Base-by-base conservation (phyloP, 2,797 vertebrate genomes). In the Meda fulgida region DNA sequence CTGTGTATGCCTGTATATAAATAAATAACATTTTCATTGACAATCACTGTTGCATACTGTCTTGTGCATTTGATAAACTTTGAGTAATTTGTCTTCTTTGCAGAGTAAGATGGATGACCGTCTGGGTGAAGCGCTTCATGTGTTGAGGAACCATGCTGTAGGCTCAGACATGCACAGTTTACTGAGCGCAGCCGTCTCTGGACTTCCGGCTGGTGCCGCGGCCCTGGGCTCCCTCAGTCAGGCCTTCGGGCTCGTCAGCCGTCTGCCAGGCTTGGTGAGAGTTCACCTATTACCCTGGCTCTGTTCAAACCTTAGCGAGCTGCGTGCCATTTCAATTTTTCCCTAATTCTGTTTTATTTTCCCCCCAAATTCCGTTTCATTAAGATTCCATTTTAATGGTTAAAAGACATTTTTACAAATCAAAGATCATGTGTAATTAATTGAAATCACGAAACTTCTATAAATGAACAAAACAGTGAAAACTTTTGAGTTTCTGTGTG, bases 91-190 rank as follows among this genome's bases (percentile, higher is more conserved):
- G 34, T 60, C 13, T 40, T 31, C 4, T 85, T 36, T 87, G 93
- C 95, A 96, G 92, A 97, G 90, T 93, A 99, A 99, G 93, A 94
- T 99, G 96, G 97, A 98, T 89, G 98, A 99, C 91, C 96, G 95
- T 87, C 93, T 99, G 92, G 98, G 98, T 0, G 98, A 99, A 93
- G 98, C 97, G 77, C 97, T 99, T 92, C 97, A 97, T 0, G 98
- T 99, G 88, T 94, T 99, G 89, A 95, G 97, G 87, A 97, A 95
- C 87, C 97, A 99, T 0, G 97, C 97, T 0, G 97, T 97, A 55
- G 97, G 96, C 60, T 94, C 95, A 48, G 97, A 98, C 86, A 95
- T 98, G 92, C 97, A 98, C 3, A 93, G 93, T 85, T 94, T 99
- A 70, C 92, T 99, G 72, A 90, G 91, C 0, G 90, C 92, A 0